These are phyloP conservation scores for Panthera leo DNA, from an alignment of 2,113 vertebrate species.

Conservation along the genomic window DNA sequence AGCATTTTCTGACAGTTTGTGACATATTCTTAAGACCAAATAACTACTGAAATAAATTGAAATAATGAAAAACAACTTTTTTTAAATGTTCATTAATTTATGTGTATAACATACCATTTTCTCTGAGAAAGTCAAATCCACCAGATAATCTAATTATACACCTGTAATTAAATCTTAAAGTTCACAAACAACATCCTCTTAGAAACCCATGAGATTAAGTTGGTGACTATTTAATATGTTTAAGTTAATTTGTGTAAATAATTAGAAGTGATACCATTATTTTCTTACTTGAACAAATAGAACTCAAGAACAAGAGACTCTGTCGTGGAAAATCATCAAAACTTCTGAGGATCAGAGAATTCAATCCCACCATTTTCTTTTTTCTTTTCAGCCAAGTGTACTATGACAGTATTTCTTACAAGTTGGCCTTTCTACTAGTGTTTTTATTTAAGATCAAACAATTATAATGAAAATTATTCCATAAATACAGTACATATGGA, in stretches of 20 bases:
- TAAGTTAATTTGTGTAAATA: slow-evolving; percentile 38
- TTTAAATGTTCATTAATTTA: background rate
- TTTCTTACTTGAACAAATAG: slow-evolving; percentile 56
- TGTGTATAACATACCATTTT: background rate
- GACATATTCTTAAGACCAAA: background rate
- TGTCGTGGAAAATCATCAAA: slow-evolving; percentile 19
- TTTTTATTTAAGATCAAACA: background rate
- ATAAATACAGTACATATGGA: background rate
- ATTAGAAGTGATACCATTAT: background rate
- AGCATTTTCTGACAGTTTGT: background rate
- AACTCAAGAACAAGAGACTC: slow-evolving; percentile 70
- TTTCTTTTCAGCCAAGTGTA: background rate
- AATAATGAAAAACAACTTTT: slow-evolving; percentile 7
- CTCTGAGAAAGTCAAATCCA: slow-evolving; percentile 4
- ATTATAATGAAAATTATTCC: slow-evolving; percentile 19
- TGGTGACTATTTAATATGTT: slow-evolving; percentile 3
- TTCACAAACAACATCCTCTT: background rate
- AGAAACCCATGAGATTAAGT: slow-evolving; percentile 29
- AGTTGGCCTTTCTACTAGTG: background rate
- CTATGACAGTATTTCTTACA: background rate
- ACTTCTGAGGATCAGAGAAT: background rate
- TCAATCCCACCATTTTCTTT: background rate
- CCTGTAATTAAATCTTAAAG: slow-evolving; percentile 39
- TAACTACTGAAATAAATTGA: slow-evolving; percentile 7
- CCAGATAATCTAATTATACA: background rate